phyloP scores from a whole-genome alignment of 2,888 invertebrate species.

The Halocaridina rubra region DNA sequence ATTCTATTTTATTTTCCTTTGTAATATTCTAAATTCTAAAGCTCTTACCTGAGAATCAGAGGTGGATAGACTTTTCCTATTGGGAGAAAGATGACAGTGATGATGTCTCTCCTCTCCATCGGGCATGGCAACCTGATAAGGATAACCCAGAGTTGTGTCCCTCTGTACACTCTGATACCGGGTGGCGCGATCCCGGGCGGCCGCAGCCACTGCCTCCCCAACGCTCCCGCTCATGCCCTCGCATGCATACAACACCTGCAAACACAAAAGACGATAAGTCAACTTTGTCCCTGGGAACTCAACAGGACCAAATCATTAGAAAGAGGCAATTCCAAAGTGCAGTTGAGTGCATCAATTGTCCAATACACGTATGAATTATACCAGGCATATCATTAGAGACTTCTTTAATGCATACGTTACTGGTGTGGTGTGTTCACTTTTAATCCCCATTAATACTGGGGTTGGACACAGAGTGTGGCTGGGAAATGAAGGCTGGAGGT shows the following conservation, averaged over 20 bases:
- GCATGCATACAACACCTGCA: constrained; percentile 45
- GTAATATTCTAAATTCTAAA: no score
- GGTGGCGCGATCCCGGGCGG: constrained; percentile 38
- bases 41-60: constrained; percentile 41
- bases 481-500: no score
- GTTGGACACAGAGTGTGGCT: no score
- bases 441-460: no score
- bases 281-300: background rate
- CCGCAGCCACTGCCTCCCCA: constrained; percentile 45
- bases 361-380: no score
- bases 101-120: constrained; percentile 42
- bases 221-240: constrained; percentile 34
- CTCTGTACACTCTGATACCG: constrained; percentile 39
- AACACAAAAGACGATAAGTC: background rate
- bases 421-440: no score
- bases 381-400: no score
- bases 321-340: no score
- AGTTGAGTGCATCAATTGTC: no score
- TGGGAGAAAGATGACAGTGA: background rate
- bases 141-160: constrained; percentile 34
- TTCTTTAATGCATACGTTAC: no score
- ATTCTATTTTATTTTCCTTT: no score
- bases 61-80: background rate
- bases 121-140: constrained; percentile 34
- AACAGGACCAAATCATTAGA: background rate